A percentile compares a stretch with the other conserved stretches of the same genome.
Evolutionary conservation across 2,888 invertebrate genomes (phyloP).

Genomic region (Lasioglossum morio): DNA sequence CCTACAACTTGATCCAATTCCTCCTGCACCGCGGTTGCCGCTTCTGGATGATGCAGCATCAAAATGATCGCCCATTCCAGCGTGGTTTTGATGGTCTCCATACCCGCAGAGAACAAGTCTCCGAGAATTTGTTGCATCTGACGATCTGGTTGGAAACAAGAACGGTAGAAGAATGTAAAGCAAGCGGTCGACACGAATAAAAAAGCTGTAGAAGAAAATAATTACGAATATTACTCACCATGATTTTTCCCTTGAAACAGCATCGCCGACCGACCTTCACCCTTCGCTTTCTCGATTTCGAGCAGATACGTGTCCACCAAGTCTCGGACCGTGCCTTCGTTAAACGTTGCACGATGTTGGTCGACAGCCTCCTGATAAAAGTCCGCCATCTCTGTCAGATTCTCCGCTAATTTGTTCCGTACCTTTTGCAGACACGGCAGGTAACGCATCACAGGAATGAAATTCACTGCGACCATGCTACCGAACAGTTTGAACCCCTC

Average conservation of each 20-base stretch:
- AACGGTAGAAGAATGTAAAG: too few species aligned
- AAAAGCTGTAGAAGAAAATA: neutral
- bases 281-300: conserved; percentile 93
- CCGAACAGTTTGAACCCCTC: conserved; percentile 96
- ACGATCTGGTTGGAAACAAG: conserved; percentile 87
- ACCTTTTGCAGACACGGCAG: conserved; percentile 86
- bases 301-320: conserved; percentile 94
- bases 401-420: conserved; percentile 87
- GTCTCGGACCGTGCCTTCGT: conserved; percentile 91
- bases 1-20: conserved; percentile 94
- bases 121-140: conserved; percentile 96
- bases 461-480: conserved; percentile 92
- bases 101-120: conserved; percentile 96
- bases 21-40: conserved; percentile 92
- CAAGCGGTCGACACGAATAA: neutral
- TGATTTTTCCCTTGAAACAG: conserved; percentile 95
- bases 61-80: conserved; percentile 94
- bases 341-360: conserved; percentile 91
- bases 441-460: conserved; percentile 91
- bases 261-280: conserved; percentile 90
- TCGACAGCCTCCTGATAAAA: conserved; percentile 94
- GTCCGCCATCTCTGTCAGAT: conserved; percentile 93
- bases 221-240: conserved; percentile 86
- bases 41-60: conserved; percentile 94
- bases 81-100: conserved; percentile 97